Base-by-base conservation (phyloP, 2,888 invertebrate genomes). In the Macropis europaea region DNA sequence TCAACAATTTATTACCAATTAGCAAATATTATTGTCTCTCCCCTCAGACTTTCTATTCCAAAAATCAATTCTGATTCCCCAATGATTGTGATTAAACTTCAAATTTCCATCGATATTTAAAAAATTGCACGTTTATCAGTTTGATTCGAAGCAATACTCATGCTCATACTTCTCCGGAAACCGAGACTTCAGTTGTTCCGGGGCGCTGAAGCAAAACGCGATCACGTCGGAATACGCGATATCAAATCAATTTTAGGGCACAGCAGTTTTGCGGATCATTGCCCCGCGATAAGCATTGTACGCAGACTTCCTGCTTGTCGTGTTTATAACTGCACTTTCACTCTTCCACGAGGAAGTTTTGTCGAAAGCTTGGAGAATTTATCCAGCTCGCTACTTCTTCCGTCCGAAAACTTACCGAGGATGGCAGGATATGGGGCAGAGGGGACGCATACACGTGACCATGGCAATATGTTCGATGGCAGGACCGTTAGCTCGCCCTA, bases 401-500 rank as follows among this genome's bases (percentile, higher is more conserved):
- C 73, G 75, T 80, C 75, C 75, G 69, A 74, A 64, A 80, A 80
- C 64, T 80, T 80, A 73, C 66, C 60, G 36, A 40, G 48, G 66
- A 56, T 68, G 50, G 63, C 63, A 36, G 63, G 62, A 78, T 71
- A 60, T 70, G 68, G 64, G 73, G 56, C 76, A 60, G 47, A 63
- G 73, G 42, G 59, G 59, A 48, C 52, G 71, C 73, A 60, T 68
- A 69, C 74, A 75, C 79, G 77, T 70, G 81, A 59, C 64, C 77
- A 62, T 63, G 71, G 75, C 81, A 82, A 85, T 85, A 84, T 82
- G 84, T 77, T 81, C 81, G 70, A 76, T 78, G 77, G 77, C 73
- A 77, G 75, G 73, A 76, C 79, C 82, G 84, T 84, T 84, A 83
- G 84, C 81, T 81, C 84, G 84, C 84, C 82, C 86, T 87, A 87